A percentile compares a stretch with the other conserved stretches of the same genome.
Evolutionary conservation across 2,797 vertebrate genomes (phyloP).

Genomic region (Microctenopoma lineatum): DNA sequence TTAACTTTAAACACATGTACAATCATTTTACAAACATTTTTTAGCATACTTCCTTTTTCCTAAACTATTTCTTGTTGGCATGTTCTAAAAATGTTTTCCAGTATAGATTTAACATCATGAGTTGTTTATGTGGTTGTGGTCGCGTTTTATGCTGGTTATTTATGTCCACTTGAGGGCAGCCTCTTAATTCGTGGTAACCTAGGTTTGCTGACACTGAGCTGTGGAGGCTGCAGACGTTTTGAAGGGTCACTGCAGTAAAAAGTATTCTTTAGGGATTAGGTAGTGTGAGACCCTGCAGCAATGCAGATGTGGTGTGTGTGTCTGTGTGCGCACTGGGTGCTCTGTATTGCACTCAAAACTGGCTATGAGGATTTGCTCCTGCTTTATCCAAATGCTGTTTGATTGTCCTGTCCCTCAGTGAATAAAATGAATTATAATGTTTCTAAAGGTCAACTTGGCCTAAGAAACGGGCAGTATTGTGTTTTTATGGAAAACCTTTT

Average conservation of each 20-base stretch:
- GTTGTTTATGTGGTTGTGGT: slow-evolving; percentile 1
- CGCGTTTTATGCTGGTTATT: slow-evolving; percentile 1
- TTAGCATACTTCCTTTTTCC: slow-evolving; percentile 12
- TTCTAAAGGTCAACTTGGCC: slow-evolving; percentile 34
- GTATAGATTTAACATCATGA: neutral
- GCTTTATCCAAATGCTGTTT: neutral
- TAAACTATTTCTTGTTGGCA: slow-evolving; percentile 22
- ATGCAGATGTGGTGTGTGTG: slow-evolving; percentile 53
- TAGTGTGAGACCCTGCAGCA: slow-evolving; percentile 63
- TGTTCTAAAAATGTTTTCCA: neutral
- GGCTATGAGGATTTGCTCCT: neutral
- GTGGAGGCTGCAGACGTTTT: slow-evolving; percentile 70
- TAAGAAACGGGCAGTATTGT: neutral
- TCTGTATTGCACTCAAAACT: slow-evolving; percentile 3
- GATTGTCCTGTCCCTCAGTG: slow-evolving; percentile 1
- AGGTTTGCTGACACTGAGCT: slow-evolving; percentile 70
- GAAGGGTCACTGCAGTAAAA: slow-evolving; percentile 78
- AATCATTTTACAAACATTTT: slow-evolving; percentile 1
- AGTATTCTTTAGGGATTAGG: slow-evolving; percentile 54
- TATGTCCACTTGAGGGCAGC: slow-evolving; percentile 76
- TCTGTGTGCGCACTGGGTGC: neutral
- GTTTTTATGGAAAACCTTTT: slow-evolving; percentile 1
- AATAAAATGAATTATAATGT: slow-evolving; percentile 8
- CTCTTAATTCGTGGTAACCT: slow-evolving; percentile 32
- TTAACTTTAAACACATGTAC: slow-evolving; percentile 21